Conservation (phyloP, 2,888 invertebrate species). For the Helleia helle region DNA sequence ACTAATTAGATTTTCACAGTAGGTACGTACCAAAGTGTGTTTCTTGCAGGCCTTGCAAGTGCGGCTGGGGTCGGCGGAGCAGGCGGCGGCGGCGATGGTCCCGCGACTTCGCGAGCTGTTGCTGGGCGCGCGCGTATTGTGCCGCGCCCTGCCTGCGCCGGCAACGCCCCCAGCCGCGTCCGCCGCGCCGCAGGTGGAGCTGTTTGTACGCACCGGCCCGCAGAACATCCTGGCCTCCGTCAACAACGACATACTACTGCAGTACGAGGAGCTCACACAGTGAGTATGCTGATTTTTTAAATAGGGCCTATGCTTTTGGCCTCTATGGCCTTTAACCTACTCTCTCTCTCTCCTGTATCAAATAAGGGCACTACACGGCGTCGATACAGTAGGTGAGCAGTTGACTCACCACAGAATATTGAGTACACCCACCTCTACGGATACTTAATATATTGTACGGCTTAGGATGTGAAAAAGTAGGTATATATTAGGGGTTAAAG, state of each 20-base stretch:
- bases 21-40: too few species aligned
- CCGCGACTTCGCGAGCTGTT: conserved; percentile 75
- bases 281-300: conserved; percentile 34
- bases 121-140: conserved; percentile 62
- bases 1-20: too few species aligned
- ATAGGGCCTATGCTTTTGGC: too few species aligned
- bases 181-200: conserved; percentile 74
- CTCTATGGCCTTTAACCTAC: too few species aligned
- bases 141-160: conserved; percentile 41
- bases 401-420: too few species aligned
- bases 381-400: too few species aligned
- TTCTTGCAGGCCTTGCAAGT: conserved; percentile 68
- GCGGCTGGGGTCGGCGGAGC: conserved; percentile 72
- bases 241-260: conserved; percentile 78
- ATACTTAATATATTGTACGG: too few species aligned
- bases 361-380: too few species aligned
- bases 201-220: conserved; percentile 79
- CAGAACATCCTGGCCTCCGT: conserved; percentile 79
- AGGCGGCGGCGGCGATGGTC: conserved; percentile 60
- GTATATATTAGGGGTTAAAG: too few species aligned
- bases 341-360: too few species aligned
- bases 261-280: conserved; percentile 69
- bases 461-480: too few species aligned
- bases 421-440: too few species aligned
- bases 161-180: conserved; percentile 32